Evolutionary conservation across 2,888 invertebrate genomes (phyloP), one percentile per base, ranked within the genome.

Genomic region (Diaphora mendica): DNA sequence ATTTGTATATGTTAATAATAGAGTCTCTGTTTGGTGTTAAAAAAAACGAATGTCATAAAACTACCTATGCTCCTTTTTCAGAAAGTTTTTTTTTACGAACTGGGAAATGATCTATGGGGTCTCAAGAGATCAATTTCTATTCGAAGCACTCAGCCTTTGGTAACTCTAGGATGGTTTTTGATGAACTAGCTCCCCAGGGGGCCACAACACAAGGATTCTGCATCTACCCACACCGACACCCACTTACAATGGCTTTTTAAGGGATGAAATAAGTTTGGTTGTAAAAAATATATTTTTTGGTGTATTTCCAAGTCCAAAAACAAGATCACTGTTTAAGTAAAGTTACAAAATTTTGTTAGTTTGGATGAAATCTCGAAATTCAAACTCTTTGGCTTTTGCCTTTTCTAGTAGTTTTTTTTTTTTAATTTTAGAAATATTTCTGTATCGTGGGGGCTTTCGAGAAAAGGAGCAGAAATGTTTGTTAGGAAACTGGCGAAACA

Each of bases 81-180:
- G 59, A 59, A 15, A 26, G 11, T 5, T 0, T 15, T 59, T 3
- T 44, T 67, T 30, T 71, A 55, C 26, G 15, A 71, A 44, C n/a
- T n/a, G n/a, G n/a, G n/a, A 73, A 71, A 72, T 51, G 69, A 76
- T 69, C 15, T 70, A 66, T 23, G 48, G n/a, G 64, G 42, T 77
- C 82, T 75, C 74, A 17, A 67, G 79, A 77, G 82, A 71, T 65
- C 75, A 64, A 79, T 82, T 82, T 71, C 23, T 66, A 64, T 17
- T 39, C 69, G 69, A 70, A 83, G 82, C 82, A 76, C 84, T 82
- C 84, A 74, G 76, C 48, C 75, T 62, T 8, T 62, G 59, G 59
- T 55, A 42, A 30, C 17, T 23, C 62, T 70, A 62, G 17, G 67
- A 69, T 68, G 76, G 68, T 77, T 76, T 73, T 70, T 64, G 39